phyloP scores from a whole-genome alignment of 1,140 invertebrate species.

The Drosophila insularis region DNA sequence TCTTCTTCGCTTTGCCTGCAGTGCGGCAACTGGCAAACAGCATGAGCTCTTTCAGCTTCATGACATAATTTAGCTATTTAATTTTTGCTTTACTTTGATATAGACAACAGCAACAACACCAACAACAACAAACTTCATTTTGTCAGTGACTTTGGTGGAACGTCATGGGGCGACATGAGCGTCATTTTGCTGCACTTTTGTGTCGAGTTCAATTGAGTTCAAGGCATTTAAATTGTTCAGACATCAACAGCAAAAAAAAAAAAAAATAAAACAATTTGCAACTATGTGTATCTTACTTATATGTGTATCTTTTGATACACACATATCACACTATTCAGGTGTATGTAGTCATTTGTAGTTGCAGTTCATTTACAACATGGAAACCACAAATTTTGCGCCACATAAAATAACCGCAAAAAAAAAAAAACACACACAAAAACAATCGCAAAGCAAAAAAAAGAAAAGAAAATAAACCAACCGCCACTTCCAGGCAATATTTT shows the following conservation, averaged over 20 bases:
- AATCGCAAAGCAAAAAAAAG: constrained; percentile 30
- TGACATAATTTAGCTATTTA: constrained; percentile 74
- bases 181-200: constrained; percentile 15
- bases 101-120: constrained; percentile 40
- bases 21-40: constrained; percentile 52
- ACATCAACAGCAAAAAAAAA: background rate
- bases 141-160: constrained; percentile 1
- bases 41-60: constrained; percentile 18
- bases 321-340: constrained; percentile 20
- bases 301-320: background rate
- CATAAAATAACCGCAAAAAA: constrained; percentile 56
- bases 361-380: constrained; percentile 52
- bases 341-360: constrained; percentile 24
- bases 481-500: constrained; percentile 56
- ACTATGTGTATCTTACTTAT: constrained; percentile 31
- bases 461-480: constrained; percentile 46
- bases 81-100: constrained; percentile 65
- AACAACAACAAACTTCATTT: constrained; percentile 22
- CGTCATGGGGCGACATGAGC: background rate
- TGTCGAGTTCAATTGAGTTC: constrained; percentile 65
- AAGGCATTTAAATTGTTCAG: constrained; percentile 51
- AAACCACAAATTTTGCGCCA: constrained; percentile 67
- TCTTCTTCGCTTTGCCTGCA: constrained; percentile 52
- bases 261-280: constrained; percentile 34
- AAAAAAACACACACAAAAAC: background rate